phyloP scores from a whole-genome alignment of 1,140 invertebrate genomes.

The Aphaenogaster ashmeadi region DNA sequence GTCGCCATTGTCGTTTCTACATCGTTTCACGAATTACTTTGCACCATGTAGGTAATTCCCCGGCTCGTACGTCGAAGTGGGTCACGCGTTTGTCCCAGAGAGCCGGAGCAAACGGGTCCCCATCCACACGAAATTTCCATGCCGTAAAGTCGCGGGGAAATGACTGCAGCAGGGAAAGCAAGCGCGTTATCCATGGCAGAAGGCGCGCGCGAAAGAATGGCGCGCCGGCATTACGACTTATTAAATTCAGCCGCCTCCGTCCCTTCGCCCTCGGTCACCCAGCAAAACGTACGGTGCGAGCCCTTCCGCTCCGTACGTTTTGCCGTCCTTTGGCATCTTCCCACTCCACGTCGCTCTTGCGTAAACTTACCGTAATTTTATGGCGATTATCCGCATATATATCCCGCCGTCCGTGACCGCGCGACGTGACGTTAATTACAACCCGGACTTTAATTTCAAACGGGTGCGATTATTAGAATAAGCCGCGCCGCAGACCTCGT shows the following conservation, averaged over 20 bases:
- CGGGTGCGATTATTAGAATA: conserved; percentile 74
- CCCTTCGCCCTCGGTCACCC: conserved; percentile 8
- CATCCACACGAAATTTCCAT: conserved; percentile 46
- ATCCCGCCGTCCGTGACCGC: conserved; percentile 38
- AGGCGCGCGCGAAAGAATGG: conserved; percentile 37
- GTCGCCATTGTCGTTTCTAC: conserved; percentile 34
- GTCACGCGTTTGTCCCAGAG: conserved; percentile 29
- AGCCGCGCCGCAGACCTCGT: conserved; percentile 54
- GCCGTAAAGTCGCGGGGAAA: conserved; percentile 35
- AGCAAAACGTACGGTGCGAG: neutral
- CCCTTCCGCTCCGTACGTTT: neutral
- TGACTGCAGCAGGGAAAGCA: neutral
- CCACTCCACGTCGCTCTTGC: conserved; percentile 1
- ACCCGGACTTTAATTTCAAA: conserved; percentile 74
- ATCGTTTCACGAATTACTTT: conserved; percentile 54
- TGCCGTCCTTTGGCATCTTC: neutral
- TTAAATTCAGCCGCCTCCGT: conserved; percentile 61
- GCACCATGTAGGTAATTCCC: conserved; percentile 34
- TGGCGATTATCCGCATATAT: conserved; percentile 73
- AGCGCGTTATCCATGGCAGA: neutral
- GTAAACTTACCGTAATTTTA: conserved; percentile 72
- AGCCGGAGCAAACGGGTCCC: conserved; percentile 2
- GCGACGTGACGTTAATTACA: conserved; percentile 75
- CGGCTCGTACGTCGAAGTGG: conserved; percentile 42
- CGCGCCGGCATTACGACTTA: conserved; percentile 66